A percentile compares a stretch with the other conserved stretches of the same genome.
phyloP scores from a whole-genome alignment of 2,797 vertebrate species.

The Enteromius treurensis region DNA sequence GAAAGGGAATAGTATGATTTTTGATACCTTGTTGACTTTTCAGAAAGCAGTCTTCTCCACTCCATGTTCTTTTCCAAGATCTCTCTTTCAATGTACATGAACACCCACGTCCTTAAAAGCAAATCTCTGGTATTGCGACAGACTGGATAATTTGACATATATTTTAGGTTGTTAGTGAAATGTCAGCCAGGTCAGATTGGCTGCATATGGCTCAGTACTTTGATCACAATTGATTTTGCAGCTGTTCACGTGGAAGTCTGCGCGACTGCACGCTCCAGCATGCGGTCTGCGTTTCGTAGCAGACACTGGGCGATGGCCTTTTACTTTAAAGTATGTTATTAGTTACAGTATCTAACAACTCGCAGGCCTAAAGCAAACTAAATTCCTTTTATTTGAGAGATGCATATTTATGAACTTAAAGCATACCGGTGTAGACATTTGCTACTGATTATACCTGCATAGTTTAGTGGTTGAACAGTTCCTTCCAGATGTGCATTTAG shows the following conservation, averaged over 20 bases:
- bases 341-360: constrained; percentile 65
- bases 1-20: not conserved
- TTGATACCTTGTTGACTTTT: not conserved
- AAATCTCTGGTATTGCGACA: constrained; percentile 36
- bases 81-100: constrained; percentile 24
- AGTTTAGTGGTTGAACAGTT: constrained; percentile 61
- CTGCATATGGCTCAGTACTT: constrained; percentile 69
- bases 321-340: constrained; percentile 70
- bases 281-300: constrained; percentile 50
- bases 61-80: constrained; percentile 27
- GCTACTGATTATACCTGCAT: constrained; percentile 72
- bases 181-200: constrained; percentile 68
- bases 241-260: constrained; percentile 42
- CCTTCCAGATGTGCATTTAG: constrained; percentile 73
- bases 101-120: constrained; percentile 30
- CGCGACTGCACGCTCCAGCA: constrained; percentile 57
- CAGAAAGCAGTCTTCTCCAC: not conserved
- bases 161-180: constrained; percentile 61
- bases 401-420: constrained; percentile 76
- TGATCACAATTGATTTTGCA: constrained; percentile 62
- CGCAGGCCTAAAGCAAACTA: constrained; percentile 38
- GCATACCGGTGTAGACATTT: constrained; percentile 70
- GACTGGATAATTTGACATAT: constrained; percentile 62
- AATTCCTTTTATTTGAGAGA: constrained; percentile 59
- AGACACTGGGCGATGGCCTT: constrained; percentile 57